Evolutionary conservation across 2,113 vertebrate genomes (phyloP).

Genomic region (Thryonomys swinderianus): DNA sequence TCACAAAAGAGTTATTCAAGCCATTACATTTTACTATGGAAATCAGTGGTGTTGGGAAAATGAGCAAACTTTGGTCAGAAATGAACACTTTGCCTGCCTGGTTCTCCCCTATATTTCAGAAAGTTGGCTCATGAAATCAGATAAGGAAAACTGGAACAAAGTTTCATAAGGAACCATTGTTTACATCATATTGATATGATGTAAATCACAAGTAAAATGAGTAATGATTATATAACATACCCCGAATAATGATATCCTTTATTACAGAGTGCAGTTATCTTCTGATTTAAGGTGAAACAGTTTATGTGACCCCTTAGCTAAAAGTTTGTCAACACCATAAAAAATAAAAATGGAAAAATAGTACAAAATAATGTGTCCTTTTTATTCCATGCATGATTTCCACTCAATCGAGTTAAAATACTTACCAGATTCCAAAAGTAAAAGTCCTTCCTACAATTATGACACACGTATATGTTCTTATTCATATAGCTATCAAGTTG

Average conservation of each 20-base stretch:
- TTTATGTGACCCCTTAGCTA: neutral
- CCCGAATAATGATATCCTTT: neutral
- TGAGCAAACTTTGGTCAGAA: slow-evolving; percentile 21
- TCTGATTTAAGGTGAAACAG: neutral
- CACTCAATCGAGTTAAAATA: neutral
- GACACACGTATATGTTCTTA: neutral
- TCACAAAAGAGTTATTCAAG: slow-evolving; percentile 61
- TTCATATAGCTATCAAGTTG: neutral
- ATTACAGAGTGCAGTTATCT: neutral
- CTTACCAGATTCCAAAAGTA: neutral
- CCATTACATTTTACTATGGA: slow-evolving; percentile 60
- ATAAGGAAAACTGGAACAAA: neutral
- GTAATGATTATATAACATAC: neutral
- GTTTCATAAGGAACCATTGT: neutral
- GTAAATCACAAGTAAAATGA: neutral
- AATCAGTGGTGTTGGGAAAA: slow-evolving; percentile 53
- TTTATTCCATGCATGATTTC: neutral
- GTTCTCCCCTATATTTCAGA: neutral
- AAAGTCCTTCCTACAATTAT: neutral
- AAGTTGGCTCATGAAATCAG: neutral
- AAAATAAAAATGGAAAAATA: neutral
- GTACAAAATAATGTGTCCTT: neutral
- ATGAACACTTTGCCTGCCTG: slow-evolving; percentile 12
- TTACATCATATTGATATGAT: neutral
- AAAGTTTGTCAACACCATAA: neutral